Conservation (phyloP, 2,113 vertebrate species). For the Lipophrys pholis region DNA sequence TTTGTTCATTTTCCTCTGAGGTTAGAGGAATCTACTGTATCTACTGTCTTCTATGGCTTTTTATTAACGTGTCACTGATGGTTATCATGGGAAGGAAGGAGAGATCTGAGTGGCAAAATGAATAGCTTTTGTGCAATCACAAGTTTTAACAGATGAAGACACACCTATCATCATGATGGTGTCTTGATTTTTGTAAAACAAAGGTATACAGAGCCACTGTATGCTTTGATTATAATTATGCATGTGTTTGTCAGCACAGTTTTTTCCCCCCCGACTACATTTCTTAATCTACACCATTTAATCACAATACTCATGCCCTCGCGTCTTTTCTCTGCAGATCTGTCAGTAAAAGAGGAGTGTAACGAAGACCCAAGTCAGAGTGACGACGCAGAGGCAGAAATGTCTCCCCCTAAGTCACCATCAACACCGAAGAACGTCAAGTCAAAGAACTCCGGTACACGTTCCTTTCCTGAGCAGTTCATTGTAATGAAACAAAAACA, state of each 20-base stretch:
- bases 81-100: not conserved
- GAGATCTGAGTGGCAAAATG: no score
- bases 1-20: not conserved
- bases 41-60: not conserved
- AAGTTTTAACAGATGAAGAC: not conserved
- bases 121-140: not conserved
- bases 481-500: no score
- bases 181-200: not conserved
- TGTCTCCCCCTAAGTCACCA: slow-evolving; percentile 92
- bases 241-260: no score
- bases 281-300: not conserved
- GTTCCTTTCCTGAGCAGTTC: not conserved
- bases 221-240: no score
- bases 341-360: slow-evolving; percentile 86
- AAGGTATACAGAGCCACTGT: no score
- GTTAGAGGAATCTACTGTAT: not conserved
- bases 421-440: slow-evolving; percentile 91
- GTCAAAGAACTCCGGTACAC: slow-evolving; percentile 90
- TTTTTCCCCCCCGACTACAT: no score
- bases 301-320: not conserved
- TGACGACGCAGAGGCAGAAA: slow-evolving; percentile 89
- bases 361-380: slow-evolving; percentile 88
- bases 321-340: slow-evolving; percentile 69
- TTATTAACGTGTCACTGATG: not conserved
- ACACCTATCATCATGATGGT: not conserved